These are phyloP conservation scores for Auanema freiburgensis DNA, from an alignment of 2,888 invertebrate species.

Conservation along the genomic window DNA sequence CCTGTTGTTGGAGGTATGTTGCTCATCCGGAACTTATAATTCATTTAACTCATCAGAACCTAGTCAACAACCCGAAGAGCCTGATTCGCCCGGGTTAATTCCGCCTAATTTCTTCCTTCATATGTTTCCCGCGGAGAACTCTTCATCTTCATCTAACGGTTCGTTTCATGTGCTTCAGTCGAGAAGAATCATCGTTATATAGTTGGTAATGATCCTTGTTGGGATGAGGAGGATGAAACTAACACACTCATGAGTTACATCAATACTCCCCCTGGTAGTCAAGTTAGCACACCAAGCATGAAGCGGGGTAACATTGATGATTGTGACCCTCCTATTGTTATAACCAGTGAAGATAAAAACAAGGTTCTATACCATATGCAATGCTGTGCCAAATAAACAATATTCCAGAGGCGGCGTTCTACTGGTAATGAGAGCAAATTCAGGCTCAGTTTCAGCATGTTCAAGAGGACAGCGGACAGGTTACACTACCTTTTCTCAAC, in stretches of 20 bases:
- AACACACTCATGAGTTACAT: conserved; percentile 14
- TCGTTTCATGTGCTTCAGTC: not conserved
- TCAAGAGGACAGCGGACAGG: not conserved
- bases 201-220: not conserved
- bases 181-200: not conserved
- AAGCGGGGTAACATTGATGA: not conserved
- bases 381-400: not conserved
- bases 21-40: not conserved
- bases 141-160: conserved; percentile 8
- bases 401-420: conserved; percentile 6
- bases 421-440: not conserved
- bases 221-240: conserved; percentile 7
- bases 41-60: not conserved
- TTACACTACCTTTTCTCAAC: not conserved
- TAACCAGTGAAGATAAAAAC: not conserved
- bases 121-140: conserved; percentile 7
- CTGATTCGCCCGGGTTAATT: not conserved
- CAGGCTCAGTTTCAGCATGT: conserved; percentile 6
- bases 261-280: conserved; percentile 24
- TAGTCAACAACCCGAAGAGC: not conserved
- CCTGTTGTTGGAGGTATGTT: conserved; percentile 8
- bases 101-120: conserved; percentile 3
- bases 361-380: not conserved
- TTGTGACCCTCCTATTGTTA: conserved; percentile 9
- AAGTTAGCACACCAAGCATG: conserved; percentile 12